Percentiles rank a stretch among this genome's conserved stretches.
These are phyloP conservation scores for Hycleus cichorii DNA, from an alignment of 1,140 invertebrate species.

Conservation along the genomic window DNA sequence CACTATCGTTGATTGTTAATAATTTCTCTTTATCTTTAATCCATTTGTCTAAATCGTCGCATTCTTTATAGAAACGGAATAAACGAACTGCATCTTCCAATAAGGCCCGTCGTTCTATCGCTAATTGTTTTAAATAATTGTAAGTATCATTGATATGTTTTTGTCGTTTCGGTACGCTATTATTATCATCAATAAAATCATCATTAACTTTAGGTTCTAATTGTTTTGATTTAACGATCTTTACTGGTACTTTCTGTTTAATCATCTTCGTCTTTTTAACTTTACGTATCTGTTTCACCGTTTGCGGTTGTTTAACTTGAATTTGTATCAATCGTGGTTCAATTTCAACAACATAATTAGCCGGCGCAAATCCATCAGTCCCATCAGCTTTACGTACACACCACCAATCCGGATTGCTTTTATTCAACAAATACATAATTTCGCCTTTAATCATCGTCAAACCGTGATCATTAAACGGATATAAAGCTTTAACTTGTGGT, in stretches of 20 bases:
- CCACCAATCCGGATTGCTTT: slow-evolving; percentile 99
- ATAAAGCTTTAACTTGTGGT: slow-evolving; percentile 83
- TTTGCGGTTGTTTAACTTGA: slow-evolving; percentile 74
- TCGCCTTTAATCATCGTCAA: slow-evolving; percentile 89
- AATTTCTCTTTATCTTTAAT: slow-evolving; percentile 92
- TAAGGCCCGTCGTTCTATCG: slow-evolving; percentile 67
- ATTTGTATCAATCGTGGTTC: slow-evolving; percentile 81
- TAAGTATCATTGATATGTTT: slow-evolving; percentile 75
- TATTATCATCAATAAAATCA: slow-evolving; percentile 50
- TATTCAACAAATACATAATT: slow-evolving; percentile 87
- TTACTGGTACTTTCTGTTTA: slow-evolving; percentile 72
- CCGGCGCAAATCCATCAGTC: slow-evolving; percentile 92
- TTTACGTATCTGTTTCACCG: slow-evolving; percentile 69
- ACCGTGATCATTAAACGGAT: slow-evolving; percentile 89
- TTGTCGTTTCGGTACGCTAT: slow-evolving; percentile 77
- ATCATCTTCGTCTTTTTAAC: slow-evolving; percentile 87
- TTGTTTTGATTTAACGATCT: slow-evolving; percentile 47
- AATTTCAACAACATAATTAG: slow-evolving; percentile 92
- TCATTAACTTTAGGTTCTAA: slow-evolving; percentile 45
- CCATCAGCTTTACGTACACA: slow-evolving; percentile 87
- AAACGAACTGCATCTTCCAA: slow-evolving; percentile 89
- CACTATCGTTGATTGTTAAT: slow-evolving; percentile 73
- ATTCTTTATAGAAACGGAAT: slow-evolving; percentile 94
- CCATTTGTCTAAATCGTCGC: slow-evolving; percentile 97
- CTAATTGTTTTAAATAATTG: slow-evolving; percentile 70